Evolutionary conservation across 2,113 vertebrate species (phyloP).

Genomic region (Apistogramma diplotaenia): DNA sequence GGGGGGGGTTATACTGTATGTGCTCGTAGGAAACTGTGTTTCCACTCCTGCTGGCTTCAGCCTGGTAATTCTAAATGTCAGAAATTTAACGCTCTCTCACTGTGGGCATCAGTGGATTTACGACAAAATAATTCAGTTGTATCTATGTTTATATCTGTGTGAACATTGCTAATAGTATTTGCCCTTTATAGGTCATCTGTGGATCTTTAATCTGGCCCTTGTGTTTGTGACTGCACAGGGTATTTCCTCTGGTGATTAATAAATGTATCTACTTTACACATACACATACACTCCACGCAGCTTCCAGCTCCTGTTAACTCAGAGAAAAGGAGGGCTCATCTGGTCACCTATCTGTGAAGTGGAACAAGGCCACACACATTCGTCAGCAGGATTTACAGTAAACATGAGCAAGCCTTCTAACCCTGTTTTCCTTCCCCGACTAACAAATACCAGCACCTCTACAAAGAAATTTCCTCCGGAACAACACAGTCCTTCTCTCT

Average conservation of each 20-base stretch:
- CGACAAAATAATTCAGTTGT: not conserved
- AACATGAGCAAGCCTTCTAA: not conserved
- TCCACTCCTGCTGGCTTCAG: not conserved
- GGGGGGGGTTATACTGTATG: too few species aligned
- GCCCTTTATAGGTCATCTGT: not conserved
- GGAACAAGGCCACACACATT: not conserved
- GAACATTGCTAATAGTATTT: not conserved
- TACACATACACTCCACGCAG: not conserved
- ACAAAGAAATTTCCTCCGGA: not conserved
- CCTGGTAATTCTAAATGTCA: not conserved
- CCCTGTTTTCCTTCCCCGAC: not conserved
- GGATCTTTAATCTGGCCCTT: not conserved
- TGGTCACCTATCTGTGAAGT: slow-evolving; percentile 32
- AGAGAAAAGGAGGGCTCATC: slow-evolving; percentile 32
- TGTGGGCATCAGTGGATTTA: not conserved
- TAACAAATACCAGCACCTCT: not conserved
- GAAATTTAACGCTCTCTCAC: not conserved
- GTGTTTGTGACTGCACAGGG: not conserved
- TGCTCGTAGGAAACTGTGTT: not conserved
- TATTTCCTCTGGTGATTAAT: not conserved
- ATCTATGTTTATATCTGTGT: not conserved
- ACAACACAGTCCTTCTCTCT: not conserved
- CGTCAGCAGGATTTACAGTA: not conserved
- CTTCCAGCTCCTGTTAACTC: not conserved
- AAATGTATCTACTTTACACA: not conserved